phyloP scores from a whole-genome alignment of 1,140 invertebrate genomes.

The Linepithema humile region DNA sequence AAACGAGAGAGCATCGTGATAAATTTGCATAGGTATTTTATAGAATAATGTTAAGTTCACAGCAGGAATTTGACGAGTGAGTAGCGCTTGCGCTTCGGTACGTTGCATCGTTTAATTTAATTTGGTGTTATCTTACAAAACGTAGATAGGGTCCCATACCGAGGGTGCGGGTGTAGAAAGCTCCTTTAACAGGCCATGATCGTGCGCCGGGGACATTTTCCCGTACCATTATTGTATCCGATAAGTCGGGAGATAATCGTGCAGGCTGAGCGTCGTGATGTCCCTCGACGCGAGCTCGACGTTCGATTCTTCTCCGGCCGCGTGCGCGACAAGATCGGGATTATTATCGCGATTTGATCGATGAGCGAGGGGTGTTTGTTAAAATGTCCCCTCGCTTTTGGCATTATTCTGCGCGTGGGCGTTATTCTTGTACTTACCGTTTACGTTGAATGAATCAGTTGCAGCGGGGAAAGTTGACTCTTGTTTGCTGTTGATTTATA shows the following conservation, averaged over 20 bases:
- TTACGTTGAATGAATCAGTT: slow-evolving; percentile 3
- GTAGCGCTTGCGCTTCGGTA: neutral
- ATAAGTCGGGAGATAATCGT: slow-evolving; percentile 77
- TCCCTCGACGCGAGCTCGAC: slow-evolving; percentile 58
- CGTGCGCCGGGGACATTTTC: slow-evolving; percentile 72
- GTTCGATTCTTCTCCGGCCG: slow-evolving; percentile 65
- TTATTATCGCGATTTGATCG: slow-evolving; percentile 69
- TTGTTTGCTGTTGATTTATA: neutral
- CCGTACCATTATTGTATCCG: slow-evolving; percentile 76
- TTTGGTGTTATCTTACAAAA: slow-evolving; percentile 54
- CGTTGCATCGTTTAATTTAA: slow-evolving; percentile 54
- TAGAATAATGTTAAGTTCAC: too few species aligned
- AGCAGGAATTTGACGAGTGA: neutral
- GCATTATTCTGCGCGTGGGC: slow-evolving; percentile 8
- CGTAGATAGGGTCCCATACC: slow-evolving; percentile 43
- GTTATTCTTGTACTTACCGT: slow-evolving; percentile 22
- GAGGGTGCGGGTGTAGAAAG: slow-evolving; percentile 53
- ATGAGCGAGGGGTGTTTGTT: slow-evolving; percentile 73
- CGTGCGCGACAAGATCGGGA: slow-evolving; percentile 70
- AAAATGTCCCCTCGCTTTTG: slow-evolving; percentile 44
- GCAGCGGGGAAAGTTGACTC: neutral
- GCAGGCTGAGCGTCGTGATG: slow-evolving; percentile 54
- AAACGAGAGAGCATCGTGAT: neutral
- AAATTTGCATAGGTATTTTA: neutral
- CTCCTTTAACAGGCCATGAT: slow-evolving; percentile 76